Percentiles rank a stretch among this genome's conserved stretches.
Conservation (phyloP, 2,888 invertebrate genomes). For the Neelides folsomi region DNA sequence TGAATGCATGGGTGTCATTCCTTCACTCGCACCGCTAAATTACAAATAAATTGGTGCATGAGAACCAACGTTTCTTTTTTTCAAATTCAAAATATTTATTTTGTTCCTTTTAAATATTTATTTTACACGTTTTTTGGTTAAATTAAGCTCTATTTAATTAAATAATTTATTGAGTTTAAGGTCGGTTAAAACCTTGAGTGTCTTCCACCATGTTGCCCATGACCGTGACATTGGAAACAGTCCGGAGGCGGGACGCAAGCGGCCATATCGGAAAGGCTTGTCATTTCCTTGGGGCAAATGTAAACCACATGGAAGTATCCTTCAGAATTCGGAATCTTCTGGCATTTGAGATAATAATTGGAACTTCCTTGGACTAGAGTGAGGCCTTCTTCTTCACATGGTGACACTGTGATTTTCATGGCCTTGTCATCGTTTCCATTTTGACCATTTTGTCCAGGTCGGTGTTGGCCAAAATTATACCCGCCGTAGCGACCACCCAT, state of each 20-base stretch:
- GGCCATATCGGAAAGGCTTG: conserved; percentile 14
- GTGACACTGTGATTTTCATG: conserved; percentile 14
- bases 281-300: conserved; percentile 16
- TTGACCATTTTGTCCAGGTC: neutral
- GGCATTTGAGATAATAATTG: conserved; percentile 23
- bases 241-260: conserved; percentile 23
- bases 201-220: neutral
- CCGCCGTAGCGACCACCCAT: neutral
- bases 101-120: neutral
- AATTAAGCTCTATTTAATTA: neutral
- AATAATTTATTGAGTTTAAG: neutral
- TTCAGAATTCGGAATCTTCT: conserved; percentile 11
- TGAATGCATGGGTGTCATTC: too few species aligned
- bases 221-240: conserved; percentile 10
- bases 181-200: conserved; percentile 5
- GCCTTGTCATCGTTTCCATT: conserved; percentile 6
- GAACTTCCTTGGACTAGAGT: conserved; percentile 22
- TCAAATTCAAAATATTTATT: too few species aligned
- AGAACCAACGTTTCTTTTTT: too few species aligned
- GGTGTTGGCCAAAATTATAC: neutral
- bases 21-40: too few species aligned
- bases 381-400: conserved; percentile 22
- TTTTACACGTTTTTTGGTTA: neutral
- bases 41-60: too few species aligned
- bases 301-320: conserved; percentile 22